Evolutionary conservation across 64 coral and sea anemone genomes (phyloP).

Genomic region (Pocillopora damicornis): DNA sequence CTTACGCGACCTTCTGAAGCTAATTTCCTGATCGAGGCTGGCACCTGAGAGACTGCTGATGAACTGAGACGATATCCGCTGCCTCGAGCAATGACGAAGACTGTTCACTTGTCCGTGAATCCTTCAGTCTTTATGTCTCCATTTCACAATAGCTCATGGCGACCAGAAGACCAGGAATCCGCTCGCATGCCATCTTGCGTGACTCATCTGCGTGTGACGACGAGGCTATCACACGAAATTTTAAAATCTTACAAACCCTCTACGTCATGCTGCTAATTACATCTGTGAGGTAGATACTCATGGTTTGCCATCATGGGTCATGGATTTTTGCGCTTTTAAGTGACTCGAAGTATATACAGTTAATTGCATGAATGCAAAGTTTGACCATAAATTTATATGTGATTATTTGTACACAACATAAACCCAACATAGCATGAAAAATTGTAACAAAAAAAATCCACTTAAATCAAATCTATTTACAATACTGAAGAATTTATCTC

Average conservation of each 20-base stretch:
- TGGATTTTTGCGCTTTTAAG: neutral
- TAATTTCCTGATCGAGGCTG: neutral
- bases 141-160: neutral
- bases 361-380: slow-evolving; percentile 31
- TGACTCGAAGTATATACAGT: neutral
- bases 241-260: neutral
- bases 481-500: neutral
- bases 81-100: slow-evolving; percentile 36
- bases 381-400: neutral
- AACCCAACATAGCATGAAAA: too few relatives aligned
- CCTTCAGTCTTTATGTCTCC: slow-evolving; percentile 14
- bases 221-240: neutral
- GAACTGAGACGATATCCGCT: slow-evolving; percentile 12
- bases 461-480: slow-evolving; percentile 14
- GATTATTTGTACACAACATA: slow-evolving; percentile 5
- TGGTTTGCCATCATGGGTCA: neutral
- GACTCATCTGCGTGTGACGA: neutral
- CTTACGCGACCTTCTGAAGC: neutral
- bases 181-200: neutral
- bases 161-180: slow-evolving; percentile 5
- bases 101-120: slow-evolving; percentile 28
- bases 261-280: neutral
- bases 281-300: neutral
- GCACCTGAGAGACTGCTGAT: neutral
- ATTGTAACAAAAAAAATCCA: slow-evolving; percentile 1